phyloP scores from a whole-genome alignment of 1,140 invertebrate genomes.

The Solenopsis fugax region DNA sequence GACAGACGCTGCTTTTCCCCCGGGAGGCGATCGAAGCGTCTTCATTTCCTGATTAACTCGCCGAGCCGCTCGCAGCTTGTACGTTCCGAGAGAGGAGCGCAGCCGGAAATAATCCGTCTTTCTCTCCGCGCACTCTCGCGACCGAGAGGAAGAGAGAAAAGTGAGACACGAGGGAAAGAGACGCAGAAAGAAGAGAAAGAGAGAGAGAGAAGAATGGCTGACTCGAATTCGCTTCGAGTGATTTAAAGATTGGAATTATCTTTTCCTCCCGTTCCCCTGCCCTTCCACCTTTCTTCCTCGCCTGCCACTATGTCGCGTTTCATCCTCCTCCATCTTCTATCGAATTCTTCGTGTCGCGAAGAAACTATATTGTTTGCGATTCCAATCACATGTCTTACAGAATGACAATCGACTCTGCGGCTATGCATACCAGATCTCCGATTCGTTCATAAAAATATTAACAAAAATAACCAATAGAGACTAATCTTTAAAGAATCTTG shows the following conservation, averaged over 20 bases:
- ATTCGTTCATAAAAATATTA: neutral
- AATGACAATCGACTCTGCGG: neutral
- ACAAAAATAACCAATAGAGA: neutral
- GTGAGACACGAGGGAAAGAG: neutral
- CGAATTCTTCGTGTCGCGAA: slow-evolving; percentile 3
- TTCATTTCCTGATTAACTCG: slow-evolving; percentile 76
- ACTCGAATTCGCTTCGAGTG: slow-evolving; percentile 73
- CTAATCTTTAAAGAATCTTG: neutral
- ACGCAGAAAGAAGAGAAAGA: neutral
- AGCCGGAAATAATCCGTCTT: slow-evolving; percentile 80
- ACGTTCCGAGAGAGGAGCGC: slow-evolving; percentile 43
- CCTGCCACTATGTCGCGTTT: slow-evolving; percentile 17
- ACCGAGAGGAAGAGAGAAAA: slow-evolving; percentile 45
- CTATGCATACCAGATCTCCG: neutral
- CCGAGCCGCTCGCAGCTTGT: slow-evolving; percentile 20
- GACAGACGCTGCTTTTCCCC: slow-evolving; percentile 67
- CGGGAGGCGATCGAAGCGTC: slow-evolving; percentile 72
- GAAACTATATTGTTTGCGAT: neutral
- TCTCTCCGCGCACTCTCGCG: slow-evolving; percentile 66
- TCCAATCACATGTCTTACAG: neutral
- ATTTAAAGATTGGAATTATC: slow-evolving; percentile 75
- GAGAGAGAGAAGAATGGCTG: slow-evolving; percentile 53
- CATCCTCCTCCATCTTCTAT: slow-evolving; percentile 14
- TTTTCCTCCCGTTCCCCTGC: slow-evolving; percentile 42
- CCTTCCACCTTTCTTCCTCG: neutral